Percentiles rank a stretch among this genome's conserved stretches.
phyloP scores from a whole-genome alignment of 2,113 vertebrate species.

The Ifrita kowaldi region DNA sequence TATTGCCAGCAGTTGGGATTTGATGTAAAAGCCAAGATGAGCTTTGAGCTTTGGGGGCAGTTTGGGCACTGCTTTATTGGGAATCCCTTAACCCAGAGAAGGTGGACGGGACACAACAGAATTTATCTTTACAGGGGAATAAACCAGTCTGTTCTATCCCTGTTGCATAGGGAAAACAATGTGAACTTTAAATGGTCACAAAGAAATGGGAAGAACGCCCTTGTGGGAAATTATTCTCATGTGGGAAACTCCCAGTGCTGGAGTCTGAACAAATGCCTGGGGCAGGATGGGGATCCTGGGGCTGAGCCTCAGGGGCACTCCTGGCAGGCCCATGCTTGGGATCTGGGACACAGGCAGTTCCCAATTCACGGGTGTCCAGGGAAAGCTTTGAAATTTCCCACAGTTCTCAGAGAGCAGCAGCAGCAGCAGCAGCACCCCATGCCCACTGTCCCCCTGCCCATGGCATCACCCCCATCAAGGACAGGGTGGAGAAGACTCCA shows the following conservation, averaged over 20 bases:
- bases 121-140: background rate
- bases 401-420: accelerated
- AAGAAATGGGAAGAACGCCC: accelerated
- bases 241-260: background rate
- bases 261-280: background rate
- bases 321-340: background rate
- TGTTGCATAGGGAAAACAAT: accelerated
- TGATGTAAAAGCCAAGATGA: background rate
- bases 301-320: accelerated
- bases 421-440: background rate
- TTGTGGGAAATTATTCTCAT: background rate
- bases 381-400: background rate
- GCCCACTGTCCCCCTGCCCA: background rate
- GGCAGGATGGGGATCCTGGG: background rate
- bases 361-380: accelerated
- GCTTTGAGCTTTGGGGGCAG: background rate
- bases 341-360: background rate
- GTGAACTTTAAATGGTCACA: background rate
- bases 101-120: accelerated
- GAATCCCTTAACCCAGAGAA: background rate
- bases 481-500: background rate
- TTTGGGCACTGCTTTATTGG: background rate
- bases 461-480: background rate
- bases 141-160: background rate
- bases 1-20: background rate